These are phyloP conservation scores for Amblyteles armatorius DNA, from an alignment of 2,888 invertebrate species.

Conservation along the genomic window DNA sequence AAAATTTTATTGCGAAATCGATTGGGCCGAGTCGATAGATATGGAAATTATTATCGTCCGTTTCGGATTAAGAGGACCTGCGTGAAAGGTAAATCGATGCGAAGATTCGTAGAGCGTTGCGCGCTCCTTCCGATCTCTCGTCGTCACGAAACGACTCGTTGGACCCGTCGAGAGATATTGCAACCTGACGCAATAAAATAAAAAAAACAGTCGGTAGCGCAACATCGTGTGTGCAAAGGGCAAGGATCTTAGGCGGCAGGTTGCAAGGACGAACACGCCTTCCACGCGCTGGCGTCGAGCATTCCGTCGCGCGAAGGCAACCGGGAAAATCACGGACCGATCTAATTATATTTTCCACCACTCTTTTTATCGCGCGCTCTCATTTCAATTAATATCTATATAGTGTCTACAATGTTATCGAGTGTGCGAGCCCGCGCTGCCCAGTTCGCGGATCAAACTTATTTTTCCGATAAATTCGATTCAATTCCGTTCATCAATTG, in stretches of 20 bases:
- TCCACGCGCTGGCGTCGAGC: constrained; percentile 67
- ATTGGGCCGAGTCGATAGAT: constrained; percentile 43
- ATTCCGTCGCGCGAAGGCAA: constrained; percentile 57
- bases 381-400: neutral
- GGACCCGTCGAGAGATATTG: constrained; percentile 42
- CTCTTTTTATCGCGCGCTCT: constrained; percentile 6
- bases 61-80: constrained; percentile 80
- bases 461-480: neutral
- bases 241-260: constrained; percentile 80
- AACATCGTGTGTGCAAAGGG: constrained; percentile 75
- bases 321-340: constrained; percentile 61
- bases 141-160: constrained; percentile 40
- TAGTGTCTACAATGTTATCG: neutral
- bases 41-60: constrained; percentile 82
- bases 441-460: neutral
- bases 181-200: constrained; percentile 52
- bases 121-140: constrained; percentile 22
- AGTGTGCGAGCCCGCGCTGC: neutral
- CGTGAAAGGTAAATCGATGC: neutral
- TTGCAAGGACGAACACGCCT: constrained; percentile 81
- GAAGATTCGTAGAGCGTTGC: neutral
- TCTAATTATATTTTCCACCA: constrained; percentile 50
- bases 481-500: neutral
- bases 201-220: neutral
- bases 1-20: neutral